These are phyloP conservation scores for Pica pica DNA, from an alignment of 2,113 vertebrate species.

Conservation along the genomic window DNA sequence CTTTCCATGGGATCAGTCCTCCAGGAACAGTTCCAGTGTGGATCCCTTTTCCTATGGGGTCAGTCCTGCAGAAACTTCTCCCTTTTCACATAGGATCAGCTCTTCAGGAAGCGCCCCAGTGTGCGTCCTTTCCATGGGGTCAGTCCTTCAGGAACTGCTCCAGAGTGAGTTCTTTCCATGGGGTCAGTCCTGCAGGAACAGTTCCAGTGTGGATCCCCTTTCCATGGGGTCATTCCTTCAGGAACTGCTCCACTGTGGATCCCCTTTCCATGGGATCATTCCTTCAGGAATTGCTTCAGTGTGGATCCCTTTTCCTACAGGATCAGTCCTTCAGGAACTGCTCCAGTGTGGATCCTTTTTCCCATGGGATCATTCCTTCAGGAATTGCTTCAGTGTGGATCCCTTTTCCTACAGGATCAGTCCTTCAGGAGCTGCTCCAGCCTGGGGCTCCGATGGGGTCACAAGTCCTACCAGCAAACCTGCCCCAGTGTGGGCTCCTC, in stretches of 20 bases:
- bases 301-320: background rate
- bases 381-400: background rate
- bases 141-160: background rate
- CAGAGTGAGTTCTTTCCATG: no score
- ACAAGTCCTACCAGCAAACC: background rate
- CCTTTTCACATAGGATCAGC: no score
- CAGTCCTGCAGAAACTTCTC: no score
- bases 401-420: rapidly evolving
- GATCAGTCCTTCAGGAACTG: rapidly evolving
- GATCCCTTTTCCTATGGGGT: no score
- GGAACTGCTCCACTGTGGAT: background rate
- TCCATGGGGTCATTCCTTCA: background rate
- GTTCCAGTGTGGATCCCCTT: no score
- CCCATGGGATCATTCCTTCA: rapidly evolving
- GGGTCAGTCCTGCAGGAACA: background rate
- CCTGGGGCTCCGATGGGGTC: rapidly evolving
- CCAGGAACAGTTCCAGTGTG: no score
- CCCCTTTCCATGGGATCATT: background rate
- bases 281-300: background rate
- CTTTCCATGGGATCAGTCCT: no score
- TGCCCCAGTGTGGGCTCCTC: background rate
- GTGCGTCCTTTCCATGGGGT: background rate
- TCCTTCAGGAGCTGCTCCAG: background rate
- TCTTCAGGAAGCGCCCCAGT: no score
- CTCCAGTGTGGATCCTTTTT: background rate